Evolutionary conservation across 2,797 vertebrate species (phyloP), one percentile per base, ranked within the genome.

Genomic region (Poliocrania exsul): DNA sequence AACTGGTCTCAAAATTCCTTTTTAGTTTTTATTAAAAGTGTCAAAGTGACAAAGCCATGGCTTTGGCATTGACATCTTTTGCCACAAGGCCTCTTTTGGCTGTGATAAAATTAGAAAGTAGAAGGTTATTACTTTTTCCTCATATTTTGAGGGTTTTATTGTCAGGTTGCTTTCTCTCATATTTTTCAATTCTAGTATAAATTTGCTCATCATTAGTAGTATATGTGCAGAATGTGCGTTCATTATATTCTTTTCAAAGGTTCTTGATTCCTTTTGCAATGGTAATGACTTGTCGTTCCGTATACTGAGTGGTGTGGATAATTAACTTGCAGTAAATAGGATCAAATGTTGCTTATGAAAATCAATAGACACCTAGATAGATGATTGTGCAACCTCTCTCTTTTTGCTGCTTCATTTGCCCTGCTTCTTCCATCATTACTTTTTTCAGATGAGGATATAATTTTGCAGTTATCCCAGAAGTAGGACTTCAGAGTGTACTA

Each of bases 51-150:
- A 92, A 81, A 75, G 35, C n/a, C 79, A 35, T 10, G 7, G 7
- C 75, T 91, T 92, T 93, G 28, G 20, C 82, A 60, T 84, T 91
- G 81, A 90, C 46, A 8, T 40, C 57, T 95, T 93, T 95, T 86
- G 37, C 90, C 80, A 79, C 37, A 86, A 92, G 88, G n/a, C n/a
- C 13, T 88, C 56, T 92, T 90, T 62, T 69, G 42, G 25, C 42
- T 25, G 40, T 82, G 72, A 85, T 90, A 81, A 86, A 95, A 95
- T 92, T 83, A 94, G 74, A 92, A 96, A 25, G 38, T 50, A 85
- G 47, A 50, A 47, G 20, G 18, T 49, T 35, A 57, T 84, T 85
- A 70, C 16, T 69, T 81, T 66, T 85, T 47, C 46, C 31, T 92
- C 26, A 2, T 77, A 33, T 64, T 88, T 73, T 26, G 6, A 5